phyloP scores from a whole-genome alignment of 2,888 invertebrate species.

The Arrhopalites spinosus region DNA sequence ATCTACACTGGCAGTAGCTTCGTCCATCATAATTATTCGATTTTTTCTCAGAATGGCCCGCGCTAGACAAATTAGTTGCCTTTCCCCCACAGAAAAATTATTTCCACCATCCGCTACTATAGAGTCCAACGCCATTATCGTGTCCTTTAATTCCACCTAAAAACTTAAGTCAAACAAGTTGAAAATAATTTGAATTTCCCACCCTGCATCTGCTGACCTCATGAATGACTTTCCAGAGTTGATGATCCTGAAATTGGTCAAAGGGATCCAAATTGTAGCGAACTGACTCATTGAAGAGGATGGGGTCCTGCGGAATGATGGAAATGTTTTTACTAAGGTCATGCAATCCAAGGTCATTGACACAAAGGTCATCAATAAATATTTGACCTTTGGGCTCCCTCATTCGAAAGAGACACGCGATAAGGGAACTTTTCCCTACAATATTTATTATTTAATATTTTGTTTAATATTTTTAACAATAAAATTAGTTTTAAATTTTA shows the following conservation, averaged over 20 bases:
- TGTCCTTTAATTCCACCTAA: conserved; percentile 42
- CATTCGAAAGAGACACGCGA: conserved; percentile 84
- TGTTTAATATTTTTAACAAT: too few relatives aligned
- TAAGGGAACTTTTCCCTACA: conserved; percentile 84
- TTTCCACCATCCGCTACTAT: conserved; percentile 46
- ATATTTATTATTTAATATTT: not conserved
- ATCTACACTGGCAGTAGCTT: conserved; percentile 52
- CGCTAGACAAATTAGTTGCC: conserved; percentile 50
- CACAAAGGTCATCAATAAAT: conserved; percentile 76
- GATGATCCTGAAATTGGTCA: conserved; percentile 36
- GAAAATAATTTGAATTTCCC: not conserved
- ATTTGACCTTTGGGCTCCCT: conserved; percentile 82
- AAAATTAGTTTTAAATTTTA: too few relatives aligned
- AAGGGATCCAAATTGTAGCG: conserved; percentile 46
- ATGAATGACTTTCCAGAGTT: conserved; percentile 40
- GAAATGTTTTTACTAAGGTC: conserved; percentile 80
- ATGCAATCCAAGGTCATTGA: conserved; percentile 62
- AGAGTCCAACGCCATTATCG: conserved; percentile 39
- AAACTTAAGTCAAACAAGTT: too few relatives aligned
- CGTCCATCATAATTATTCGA: conserved; percentile 51
- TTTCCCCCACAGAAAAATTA: conserved; percentile 50
- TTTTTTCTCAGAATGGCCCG: conserved; percentile 50
- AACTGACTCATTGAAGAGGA: conserved; percentile 64
- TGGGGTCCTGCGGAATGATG: conserved; percentile 85
- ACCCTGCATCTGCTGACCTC: too few relatives aligned